Base-by-base conservation (phyloP, 2,797 vertebrate species). In the Percopsis omiscomaycus region DNA sequence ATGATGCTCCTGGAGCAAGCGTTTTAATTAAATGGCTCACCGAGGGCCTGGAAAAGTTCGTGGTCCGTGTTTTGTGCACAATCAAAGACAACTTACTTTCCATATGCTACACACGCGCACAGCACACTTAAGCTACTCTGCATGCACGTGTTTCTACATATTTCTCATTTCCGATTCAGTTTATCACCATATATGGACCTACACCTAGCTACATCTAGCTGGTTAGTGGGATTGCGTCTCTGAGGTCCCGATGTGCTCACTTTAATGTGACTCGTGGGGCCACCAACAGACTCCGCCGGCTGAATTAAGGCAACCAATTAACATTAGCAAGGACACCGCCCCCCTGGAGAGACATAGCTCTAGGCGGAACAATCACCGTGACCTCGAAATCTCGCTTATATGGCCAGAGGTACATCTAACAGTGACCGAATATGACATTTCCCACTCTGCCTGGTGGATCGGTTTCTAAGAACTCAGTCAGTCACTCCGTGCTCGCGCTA, bases 1-100 rank as follows among this genome's bases (percentile, higher is more conserved):
- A 66, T 79, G 70, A 82, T 82, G 86, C 69, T 84, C 84, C 76
- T 84, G 78, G 66, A 86, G 86, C 85, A 75, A 84, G 81, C 71
- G 88, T 91, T 89, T 90, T 89, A 88, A 87, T 89, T 88, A 88
- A 89, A 90, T 87, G 79, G 87, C 74, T 82, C 75, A 57, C 14
- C 71, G 75, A 83, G 69, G 73, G 70, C 80, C 73, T 75, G 78
- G 71, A 69, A 85, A 88, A 84, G 75, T 88, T 89, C 79, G 68
- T 58, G 57, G 65, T 76, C 77, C 73, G 84, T 42, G 75, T 70
- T 71, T 67, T 52, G 52, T 61, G 11, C 58, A 71, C 63, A 66
- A 71, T 57, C 8, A 57, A 14, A 52, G 42, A 48, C 62, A 30
- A 46, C 50, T 55, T 30, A n/a, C 49, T 15, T 50, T 49, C 47